Conservation (phyloP, 2,797 vertebrate genomes). For the Macropodus opercularis region DNA sequence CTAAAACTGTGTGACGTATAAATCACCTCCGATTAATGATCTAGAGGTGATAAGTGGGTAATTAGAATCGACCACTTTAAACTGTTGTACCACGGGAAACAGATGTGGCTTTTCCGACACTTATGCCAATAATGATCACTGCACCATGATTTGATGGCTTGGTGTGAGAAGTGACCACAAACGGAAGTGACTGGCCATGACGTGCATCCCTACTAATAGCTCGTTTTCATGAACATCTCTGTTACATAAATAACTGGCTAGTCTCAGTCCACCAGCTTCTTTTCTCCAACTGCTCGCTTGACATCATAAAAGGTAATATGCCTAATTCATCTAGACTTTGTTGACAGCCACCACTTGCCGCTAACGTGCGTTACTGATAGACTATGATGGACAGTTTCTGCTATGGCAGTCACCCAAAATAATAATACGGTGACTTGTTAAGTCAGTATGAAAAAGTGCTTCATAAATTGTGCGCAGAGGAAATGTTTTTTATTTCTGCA, state of each 20-base stretch:
- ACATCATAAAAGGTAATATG: slow-evolving; percentile 27
- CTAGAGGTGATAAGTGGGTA: slow-evolving; percentile 52
- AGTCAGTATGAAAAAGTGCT: neutral
- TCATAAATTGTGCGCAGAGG: neutral
- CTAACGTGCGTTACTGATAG: slow-evolving; percentile 34
- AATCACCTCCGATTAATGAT: slow-evolving; percentile 58
- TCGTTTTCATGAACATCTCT: neutral
- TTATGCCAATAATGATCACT: slow-evolving; percentile 56
- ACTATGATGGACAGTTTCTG: slow-evolving; percentile 29
- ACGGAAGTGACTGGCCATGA: slow-evolving; percentile 15
- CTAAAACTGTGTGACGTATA: slow-evolving; percentile 34
- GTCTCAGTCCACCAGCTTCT: neutral
- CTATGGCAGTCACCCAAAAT: slow-evolving; percentile 9
- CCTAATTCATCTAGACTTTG: slow-evolving; percentile 7
- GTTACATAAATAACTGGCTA: slow-evolving; percentile 23
- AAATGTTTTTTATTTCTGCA: slow-evolving; percentile 23
- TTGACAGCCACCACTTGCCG: slow-evolving; percentile 29
- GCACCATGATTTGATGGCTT: slow-evolving; percentile 24
- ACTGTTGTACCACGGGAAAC: slow-evolving; percentile 45
- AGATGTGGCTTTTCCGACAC: slow-evolving; percentile 34
- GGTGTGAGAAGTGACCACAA: slow-evolving; percentile 25
- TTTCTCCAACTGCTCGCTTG: slow-evolving; percentile 19
- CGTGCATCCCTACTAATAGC: neutral
- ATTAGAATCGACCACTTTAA: slow-evolving; percentile 62
- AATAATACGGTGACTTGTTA: neutral